Conservation (phyloP, 2,113 vertebrate genomes). For the Megaleporinus macrocephalus region DNA sequence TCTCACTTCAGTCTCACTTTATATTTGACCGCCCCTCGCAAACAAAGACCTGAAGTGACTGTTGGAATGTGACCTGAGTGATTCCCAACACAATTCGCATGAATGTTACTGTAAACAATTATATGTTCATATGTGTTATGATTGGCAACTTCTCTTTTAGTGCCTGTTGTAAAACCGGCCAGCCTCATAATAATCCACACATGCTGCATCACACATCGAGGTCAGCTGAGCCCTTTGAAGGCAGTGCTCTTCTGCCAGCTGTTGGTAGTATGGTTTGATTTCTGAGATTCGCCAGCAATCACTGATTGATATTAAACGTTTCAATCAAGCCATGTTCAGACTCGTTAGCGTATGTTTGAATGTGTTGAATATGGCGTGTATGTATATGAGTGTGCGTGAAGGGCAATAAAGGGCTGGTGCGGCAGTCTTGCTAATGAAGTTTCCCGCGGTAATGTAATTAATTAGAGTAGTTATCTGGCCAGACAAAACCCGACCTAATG, state of each 20-base stretch:
- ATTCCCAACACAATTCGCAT: background rate
- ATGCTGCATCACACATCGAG: background rate
- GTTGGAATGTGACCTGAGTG: background rate
- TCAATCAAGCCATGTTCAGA: background rate
- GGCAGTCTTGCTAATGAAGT: conserved; percentile 52
- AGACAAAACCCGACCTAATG: conserved; percentile 38
- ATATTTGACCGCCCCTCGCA: background rate
- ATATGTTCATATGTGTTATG: background rate
- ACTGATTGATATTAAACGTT: background rate
- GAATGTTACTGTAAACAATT: background rate
- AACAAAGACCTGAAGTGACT: background rate
- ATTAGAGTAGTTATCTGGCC: conserved; percentile 48
- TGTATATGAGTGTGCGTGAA: conserved; percentile 24
- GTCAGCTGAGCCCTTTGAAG: background rate
- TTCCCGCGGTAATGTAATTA: conserved; percentile 51
- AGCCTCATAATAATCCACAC: background rate
- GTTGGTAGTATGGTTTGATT: background rate
- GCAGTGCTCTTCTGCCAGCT: background rate
- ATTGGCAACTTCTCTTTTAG: background rate
- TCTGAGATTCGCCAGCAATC: background rate
- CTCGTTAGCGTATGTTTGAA: background rate
- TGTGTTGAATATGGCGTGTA: background rate
- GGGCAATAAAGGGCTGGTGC: conserved; percentile 32
- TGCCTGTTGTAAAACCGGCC: background rate
- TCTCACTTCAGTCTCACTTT: background rate